Percentiles rank a stretch among this genome's conserved stretches.
phyloP scores from a whole-genome alignment of 1,140 invertebrate genomes.

The Popillia japonica region DNA sequence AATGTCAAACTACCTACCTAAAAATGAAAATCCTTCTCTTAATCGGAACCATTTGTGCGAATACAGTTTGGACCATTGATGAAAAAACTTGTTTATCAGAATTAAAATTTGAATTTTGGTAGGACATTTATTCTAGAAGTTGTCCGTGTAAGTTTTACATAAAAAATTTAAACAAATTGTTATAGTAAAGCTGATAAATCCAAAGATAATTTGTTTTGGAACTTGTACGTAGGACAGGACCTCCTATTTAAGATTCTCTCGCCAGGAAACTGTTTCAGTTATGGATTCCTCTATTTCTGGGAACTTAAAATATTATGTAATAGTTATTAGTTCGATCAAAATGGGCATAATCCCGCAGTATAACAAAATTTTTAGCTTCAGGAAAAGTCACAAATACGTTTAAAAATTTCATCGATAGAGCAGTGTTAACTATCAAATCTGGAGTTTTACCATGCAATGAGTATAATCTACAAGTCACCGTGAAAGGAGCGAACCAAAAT shows the following conservation, averaged over 20 bases:
- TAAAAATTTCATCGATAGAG: neutral
- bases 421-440: neutral
- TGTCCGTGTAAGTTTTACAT: neutral
- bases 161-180: neutral
- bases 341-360: neutral
- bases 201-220: neutral
- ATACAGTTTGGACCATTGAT: neutral
- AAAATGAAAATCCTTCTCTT: neutral
- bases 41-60: neutral
- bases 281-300: neutral
- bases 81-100: neutral
- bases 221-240: neutral
- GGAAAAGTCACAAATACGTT: neutral
- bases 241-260: neutral
- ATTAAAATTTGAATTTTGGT: neutral
- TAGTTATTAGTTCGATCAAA: neutral
- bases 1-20: neutral
- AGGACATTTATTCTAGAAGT: neutral
- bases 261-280: neutral
- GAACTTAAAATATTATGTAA: conserved; percentile 16
- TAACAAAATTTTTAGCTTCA: neutral
- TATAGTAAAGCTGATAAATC: neutral
- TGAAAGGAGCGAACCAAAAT: neutral
- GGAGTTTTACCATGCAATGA: neutral
- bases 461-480: neutral